Conservation (phyloP, 2,888 invertebrate species). For the Slavum lentiscoides region DNA sequence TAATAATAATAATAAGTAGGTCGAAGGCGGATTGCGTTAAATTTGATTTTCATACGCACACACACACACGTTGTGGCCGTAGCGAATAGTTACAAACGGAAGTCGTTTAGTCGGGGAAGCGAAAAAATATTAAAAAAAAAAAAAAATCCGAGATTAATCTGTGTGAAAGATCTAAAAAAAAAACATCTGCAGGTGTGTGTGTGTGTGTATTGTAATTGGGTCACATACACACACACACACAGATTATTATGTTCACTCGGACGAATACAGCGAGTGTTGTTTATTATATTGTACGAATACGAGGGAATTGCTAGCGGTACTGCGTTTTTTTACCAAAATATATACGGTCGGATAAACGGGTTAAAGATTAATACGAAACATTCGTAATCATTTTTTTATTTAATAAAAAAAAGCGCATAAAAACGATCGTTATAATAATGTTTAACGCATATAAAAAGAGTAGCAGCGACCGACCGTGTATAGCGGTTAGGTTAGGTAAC, state of each 20-base stretch:
- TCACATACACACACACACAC: not conserved
- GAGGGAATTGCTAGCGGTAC: no score
- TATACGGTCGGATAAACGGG: not conserved
- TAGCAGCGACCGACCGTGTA: no score
- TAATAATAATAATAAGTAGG: conserved; percentile 34
- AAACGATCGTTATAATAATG: no score
- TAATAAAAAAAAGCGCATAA: no score
- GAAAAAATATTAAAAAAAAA: no score
- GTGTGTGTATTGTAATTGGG: not conserved
- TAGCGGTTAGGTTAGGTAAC: no score
- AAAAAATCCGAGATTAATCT: conserved; percentile 11
- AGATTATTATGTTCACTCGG: not conserved
- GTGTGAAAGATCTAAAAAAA: conserved; percentile 10
- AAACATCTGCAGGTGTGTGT: not conserved
- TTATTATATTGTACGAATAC: not conserved
- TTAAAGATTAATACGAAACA: no score
- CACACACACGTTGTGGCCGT: not conserved
- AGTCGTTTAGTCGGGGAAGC: conserved; percentile 7
- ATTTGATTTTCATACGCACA: conserved; percentile 10
- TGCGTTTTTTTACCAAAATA: not conserved
- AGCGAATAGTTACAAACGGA: conserved; percentile 31
- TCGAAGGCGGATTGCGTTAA: conserved; percentile 32
- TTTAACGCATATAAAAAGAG: no score
- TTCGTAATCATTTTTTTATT: no score
- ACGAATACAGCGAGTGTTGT: not conserved